phyloP scores from a whole-genome alignment of 2,113 vertebrate species.

The Chrysochloris asiatica region DNA sequence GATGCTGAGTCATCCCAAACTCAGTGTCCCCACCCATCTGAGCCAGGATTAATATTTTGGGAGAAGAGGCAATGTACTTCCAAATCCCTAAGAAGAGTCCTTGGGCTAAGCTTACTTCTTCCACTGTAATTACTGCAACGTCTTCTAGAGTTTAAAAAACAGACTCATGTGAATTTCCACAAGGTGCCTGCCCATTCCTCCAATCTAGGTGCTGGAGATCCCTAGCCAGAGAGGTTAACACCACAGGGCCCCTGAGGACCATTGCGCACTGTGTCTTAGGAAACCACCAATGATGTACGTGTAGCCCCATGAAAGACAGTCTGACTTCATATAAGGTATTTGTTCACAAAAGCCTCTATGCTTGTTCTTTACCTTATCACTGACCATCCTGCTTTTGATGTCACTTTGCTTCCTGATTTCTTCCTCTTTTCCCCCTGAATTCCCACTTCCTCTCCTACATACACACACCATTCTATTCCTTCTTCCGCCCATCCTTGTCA shows the following conservation, averaged over 20 bases:
- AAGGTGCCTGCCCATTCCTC: not conserved
- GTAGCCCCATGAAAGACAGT: not conserved
- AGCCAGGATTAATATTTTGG: not conserved
- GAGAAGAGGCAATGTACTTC: not conserved
- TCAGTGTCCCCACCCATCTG: not conserved
- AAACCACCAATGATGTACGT: not conserved
- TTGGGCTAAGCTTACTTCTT: not conserved
- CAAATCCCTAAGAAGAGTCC: not conserved
- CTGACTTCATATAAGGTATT: not conserved
- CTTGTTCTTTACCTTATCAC: not conserved
- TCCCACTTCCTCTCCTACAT: not conserved
- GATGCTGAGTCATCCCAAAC: too few species aligned
- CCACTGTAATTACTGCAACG: not conserved
- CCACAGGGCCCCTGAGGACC: rapidly evolving
- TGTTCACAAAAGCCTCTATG: not conserved
- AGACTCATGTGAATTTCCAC: not conserved
- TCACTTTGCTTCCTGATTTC: not conserved
- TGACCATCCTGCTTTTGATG: not conserved
- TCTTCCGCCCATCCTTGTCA: too few species aligned
- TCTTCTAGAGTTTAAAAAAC: not conserved
- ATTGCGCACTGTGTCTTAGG: not conserved
- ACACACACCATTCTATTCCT: too few species aligned
- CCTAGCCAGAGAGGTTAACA: too few species aligned
- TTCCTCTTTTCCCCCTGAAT: not conserved
- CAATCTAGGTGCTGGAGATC: not conserved